Evolutionary conservation across 1,140 invertebrate species (phyloP).

Genomic region (Magallana ariakensis): DNA sequence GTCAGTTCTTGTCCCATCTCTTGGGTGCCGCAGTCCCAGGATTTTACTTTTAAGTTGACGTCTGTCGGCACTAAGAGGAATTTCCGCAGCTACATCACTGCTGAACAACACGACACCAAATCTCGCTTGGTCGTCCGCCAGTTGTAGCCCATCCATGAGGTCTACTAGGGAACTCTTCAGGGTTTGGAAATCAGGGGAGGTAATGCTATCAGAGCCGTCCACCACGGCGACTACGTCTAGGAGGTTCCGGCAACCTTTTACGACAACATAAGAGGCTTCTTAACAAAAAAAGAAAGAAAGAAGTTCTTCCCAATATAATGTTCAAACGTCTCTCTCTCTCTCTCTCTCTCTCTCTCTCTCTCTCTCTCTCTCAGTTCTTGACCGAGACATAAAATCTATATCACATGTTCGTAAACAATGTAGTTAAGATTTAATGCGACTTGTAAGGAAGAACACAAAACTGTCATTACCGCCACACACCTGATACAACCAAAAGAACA

Average conservation of each 20-base stretch:
- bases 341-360: too few relatives aligned
- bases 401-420: too few relatives aligned
- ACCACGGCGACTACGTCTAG: constrained; percentile 59
- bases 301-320: too few relatives aligned
- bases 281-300: too few relatives aligned
- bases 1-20: constrained; percentile 56
- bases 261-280: background rate
- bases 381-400: too few relatives aligned
- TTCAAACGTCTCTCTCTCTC: too few relatives aligned
- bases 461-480: too few relatives aligned
- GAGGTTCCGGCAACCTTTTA: constrained; percentile 54
- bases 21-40: constrained; percentile 43
- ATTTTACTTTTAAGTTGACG: constrained; percentile 42
- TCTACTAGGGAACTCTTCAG: constrained; percentile 54
- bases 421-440: too few relatives aligned
- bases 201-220: constrained; percentile 61
- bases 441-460: too few relatives aligned
- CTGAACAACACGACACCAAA: constrained; percentile 62
- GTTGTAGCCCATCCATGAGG: constrained; percentile 47
- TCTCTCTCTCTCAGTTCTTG: too few relatives aligned
- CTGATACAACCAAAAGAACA: too few relatives aligned
- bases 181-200: constrained; percentile 51
- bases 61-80: constrained; percentile 48
- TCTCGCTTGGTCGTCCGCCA: constrained; percentile 51
- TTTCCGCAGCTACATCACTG: constrained; percentile 47